phyloP scores from a whole-genome alignment of 64 coral and sea anemone genomes.

The Stichodactyla helianthus region DNA sequence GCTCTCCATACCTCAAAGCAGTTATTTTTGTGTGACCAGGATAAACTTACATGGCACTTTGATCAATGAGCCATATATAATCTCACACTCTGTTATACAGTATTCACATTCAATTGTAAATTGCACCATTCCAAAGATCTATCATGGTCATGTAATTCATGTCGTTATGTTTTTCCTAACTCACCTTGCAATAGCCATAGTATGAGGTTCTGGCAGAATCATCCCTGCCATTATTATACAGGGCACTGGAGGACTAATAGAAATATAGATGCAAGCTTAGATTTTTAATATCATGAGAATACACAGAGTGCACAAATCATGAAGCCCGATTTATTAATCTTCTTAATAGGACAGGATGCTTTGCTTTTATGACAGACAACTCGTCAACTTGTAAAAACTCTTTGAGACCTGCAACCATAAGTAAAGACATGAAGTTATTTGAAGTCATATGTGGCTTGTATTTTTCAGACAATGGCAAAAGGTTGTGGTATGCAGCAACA shows the following conservation, averaged over 20 bases:
- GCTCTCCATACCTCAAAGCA: too few relatives aligned
- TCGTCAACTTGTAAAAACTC: neutral
- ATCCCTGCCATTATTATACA: neutral
- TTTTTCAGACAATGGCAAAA: neutral
- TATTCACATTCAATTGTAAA: too few relatives aligned
- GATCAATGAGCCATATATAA: too few relatives aligned
- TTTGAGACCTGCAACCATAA: neutral
- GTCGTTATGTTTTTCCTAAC: neutral
- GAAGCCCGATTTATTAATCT: neutral
- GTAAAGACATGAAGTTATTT: neutral
- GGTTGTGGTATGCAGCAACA: too few relatives aligned
- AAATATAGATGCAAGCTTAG: too few relatives aligned
- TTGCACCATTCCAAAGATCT: neutral
- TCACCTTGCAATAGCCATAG: constrained; percentile 1
- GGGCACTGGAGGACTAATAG: neutral
- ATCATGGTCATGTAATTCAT: neutral
- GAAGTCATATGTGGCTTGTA: too few relatives aligned
- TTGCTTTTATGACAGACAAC: neutral
- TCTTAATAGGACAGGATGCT: neutral
- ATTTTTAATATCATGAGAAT: too few relatives aligned
- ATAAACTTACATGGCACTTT: too few relatives aligned
- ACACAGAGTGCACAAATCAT: too few relatives aligned
- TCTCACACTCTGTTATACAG: too few relatives aligned
- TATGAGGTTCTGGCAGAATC: neutral
- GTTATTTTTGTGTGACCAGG: too few relatives aligned